phyloP scores from a whole-genome alignment of 2,113 vertebrate species.

The Willisornis vidua region DNA sequence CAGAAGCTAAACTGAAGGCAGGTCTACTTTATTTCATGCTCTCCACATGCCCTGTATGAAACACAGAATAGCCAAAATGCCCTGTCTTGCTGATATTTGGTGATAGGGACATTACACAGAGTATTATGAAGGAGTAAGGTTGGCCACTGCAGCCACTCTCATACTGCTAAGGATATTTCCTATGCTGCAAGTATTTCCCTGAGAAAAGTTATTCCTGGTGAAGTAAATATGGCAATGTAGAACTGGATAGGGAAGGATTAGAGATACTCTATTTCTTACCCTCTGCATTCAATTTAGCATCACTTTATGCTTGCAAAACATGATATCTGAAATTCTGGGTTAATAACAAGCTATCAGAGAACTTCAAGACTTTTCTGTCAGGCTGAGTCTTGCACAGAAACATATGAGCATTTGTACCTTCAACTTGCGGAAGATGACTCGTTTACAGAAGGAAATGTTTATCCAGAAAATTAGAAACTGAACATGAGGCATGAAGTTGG shows the following conservation, averaged over 20 bases:
- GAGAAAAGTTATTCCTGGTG: not conserved
- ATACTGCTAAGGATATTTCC: not conserved
- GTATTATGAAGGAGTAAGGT: not conserved
- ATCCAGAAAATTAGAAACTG: not conserved
- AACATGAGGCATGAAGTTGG: not conserved
- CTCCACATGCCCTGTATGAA: not conserved
- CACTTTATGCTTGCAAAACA: not conserved
- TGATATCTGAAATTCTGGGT: not conserved
- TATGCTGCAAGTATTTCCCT: not conserved
- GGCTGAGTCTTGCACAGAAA: not conserved
- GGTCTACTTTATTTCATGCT: not conserved
- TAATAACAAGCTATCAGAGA: not conserved
- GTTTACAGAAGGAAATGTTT: not conserved
- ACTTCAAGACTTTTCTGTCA: not conserved
- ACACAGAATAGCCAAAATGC: not conserved
- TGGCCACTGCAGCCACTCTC: not conserved
- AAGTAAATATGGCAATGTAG: not conserved
- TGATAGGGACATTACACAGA: not conserved
- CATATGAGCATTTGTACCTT: not conserved
- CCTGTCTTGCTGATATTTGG: not conserved
- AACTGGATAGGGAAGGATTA: not conserved
- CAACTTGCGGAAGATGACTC: not conserved
- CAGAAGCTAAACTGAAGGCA: not conserved
- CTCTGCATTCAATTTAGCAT: not conserved
- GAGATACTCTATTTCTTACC: not conserved